Base-by-base conservation (phyloP, 2,113 vertebrate species). In the Erinaceus europaeus region DNA sequence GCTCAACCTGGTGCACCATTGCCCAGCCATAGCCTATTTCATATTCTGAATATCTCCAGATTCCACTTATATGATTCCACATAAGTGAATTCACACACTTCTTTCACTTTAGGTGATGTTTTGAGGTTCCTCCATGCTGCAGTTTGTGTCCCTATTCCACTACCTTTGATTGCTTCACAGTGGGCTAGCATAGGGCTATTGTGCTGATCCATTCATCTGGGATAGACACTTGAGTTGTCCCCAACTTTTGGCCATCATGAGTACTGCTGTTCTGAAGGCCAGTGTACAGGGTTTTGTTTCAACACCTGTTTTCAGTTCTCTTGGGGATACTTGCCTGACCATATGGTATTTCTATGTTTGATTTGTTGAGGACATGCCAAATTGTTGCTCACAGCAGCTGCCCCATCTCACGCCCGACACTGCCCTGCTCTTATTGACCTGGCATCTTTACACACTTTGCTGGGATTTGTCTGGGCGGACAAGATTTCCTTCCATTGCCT, bases 351-450 rank as follows among this genome's bases (percentile, higher is more conserved):
- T n/a, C n/a, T n/a, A n/a, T n/a, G n/a, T n/a, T n/a, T n/a, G n/a
- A n/a, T n/a, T n/a, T 78, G 40, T 5, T 44, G 38, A 64, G 67
- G 73, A 36, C 3, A 23, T 5, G 7, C 77, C 40, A 2, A 6
- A 18, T 17, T 12, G 5, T 12, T 59, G 17, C 6, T 34, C 67
- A 9, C 38, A 15, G 65, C 0, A 0, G 17, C n/a, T 50, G 15
- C 23, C 34, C 38, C n/a, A n/a, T n/a, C 4, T 18, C 2, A 3
- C 0, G 3, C 0, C 14, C 11, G 68, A 38, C 44, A 7, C 10
- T 1, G 36, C 34, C 82, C 46, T 40, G 34, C 8, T 21, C 71
- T n/a, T 1, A 12, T 6, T 15, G 67, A 50, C 62, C 38, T 20
- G 7, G 36, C 18, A 5, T 42, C 55, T 55, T 69, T 5, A 12